These are phyloP conservation scores for Festucalex cinctus DNA, from an alignment of 2,113 vertebrate genomes.

Conservation along the genomic window DNA sequence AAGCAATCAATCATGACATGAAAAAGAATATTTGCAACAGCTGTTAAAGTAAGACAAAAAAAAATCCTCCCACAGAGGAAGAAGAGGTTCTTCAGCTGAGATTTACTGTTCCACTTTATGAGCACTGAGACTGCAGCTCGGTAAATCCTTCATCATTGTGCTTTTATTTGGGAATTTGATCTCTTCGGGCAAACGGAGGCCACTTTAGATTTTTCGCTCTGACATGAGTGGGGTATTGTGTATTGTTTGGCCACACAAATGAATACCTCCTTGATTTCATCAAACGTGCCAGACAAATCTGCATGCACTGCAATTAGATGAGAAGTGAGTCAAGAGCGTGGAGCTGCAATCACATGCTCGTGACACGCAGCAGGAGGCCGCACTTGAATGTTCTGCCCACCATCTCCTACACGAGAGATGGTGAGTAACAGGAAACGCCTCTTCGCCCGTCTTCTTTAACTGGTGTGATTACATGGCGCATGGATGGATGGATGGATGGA, in stretches of 20 bases:
- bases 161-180: conserved; percentile 55
- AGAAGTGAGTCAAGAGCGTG: not conserved
- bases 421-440: not conserved
- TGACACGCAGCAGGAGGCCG: not conserved
- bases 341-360: not conserved
- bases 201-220: conserved; percentile 14
- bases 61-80: conserved; percentile 63
- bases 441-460: not conserved
- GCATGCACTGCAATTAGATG: not conserved
- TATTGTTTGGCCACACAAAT: not conserved
- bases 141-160: conserved; percentile 62
- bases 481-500: not conserved
- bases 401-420: no score
- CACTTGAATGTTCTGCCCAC: not conserved
- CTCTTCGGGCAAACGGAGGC: conserved; percentile 32
- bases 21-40: conserved; percentile 76
- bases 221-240: conserved; percentile 4
- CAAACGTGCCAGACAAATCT: not conserved
- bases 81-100: conserved; percentile 64
- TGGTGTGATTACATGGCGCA: not conserved
- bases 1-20: not conserved
- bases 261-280: not conserved
- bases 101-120: conserved; percentile 54
- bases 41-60: conserved; percentile 65
- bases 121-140: conserved; percentile 42